Conservation (phyloP, 2,113 vertebrate genomes). For the Lampris incognitus region DNA sequence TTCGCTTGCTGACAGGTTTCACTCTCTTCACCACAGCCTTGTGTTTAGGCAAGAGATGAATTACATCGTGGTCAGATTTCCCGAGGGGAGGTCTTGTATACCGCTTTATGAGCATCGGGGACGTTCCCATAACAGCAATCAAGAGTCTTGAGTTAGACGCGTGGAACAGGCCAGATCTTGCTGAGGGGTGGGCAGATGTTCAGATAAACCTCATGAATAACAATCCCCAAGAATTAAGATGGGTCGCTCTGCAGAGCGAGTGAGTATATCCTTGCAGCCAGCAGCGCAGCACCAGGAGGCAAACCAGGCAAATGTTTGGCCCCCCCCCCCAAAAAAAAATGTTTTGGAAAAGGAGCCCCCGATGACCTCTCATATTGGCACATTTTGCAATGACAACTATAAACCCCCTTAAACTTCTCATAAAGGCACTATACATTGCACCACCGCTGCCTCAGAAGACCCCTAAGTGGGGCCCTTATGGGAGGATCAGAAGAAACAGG, state of each 20-base stretch:
- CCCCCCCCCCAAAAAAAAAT: too few relatives aligned
- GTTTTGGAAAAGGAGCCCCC: too few relatives aligned
- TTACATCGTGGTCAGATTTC: slow-evolving; percentile 15
- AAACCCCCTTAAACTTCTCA: too few relatives aligned
- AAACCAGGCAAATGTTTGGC: too few relatives aligned
- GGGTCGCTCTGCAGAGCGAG: neutral
- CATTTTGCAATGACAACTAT: too few relatives aligned
- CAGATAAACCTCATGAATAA: neutral
- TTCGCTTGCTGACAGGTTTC: slow-evolving; percentile 4
- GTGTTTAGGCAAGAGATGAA: slow-evolving; percentile 3
- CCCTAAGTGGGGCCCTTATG: too few relatives aligned
- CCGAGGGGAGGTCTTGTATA: slow-evolving; percentile 10
- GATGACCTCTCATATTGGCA: too few relatives aligned
- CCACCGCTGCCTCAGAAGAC: too few relatives aligned
- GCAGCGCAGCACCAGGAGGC: too few relatives aligned
- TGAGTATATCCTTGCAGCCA: neutral
- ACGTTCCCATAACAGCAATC: neutral
- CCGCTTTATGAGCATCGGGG: slow-evolving; percentile 4
- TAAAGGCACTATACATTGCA: too few relatives aligned
- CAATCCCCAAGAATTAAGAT: neutral
- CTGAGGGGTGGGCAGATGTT: neutral
- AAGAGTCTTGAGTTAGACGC: neutral
- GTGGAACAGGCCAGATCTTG: slow-evolving; percentile 8
- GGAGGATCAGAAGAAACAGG: too few relatives aligned
- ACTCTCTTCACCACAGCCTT: slow-evolving; percentile 2